Conservation (phyloP, 2,888 invertebrate species). For the Melieria crassipennis region DNA sequence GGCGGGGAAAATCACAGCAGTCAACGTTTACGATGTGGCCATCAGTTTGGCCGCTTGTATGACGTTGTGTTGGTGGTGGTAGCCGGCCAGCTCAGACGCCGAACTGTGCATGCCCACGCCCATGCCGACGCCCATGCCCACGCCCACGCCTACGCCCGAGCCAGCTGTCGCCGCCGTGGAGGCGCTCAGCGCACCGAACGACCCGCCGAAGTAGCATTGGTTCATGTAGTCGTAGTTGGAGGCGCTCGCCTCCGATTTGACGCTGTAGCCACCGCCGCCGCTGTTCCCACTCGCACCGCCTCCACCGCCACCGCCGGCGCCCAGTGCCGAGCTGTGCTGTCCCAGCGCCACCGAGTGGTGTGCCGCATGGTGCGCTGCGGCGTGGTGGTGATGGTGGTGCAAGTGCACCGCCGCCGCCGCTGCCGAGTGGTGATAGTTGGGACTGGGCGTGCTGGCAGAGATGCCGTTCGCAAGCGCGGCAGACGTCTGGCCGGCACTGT, state of each 20-base stretch:
- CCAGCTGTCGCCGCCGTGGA: conserved; percentile 54
- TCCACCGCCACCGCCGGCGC: conserved; percentile 34
- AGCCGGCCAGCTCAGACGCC: conserved; percentile 52
- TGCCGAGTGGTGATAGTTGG: conserved; percentile 57
- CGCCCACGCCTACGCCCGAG: conserved; percentile 48
- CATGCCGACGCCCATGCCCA: conserved; percentile 55
- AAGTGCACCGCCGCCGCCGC: conserved; percentile 44
- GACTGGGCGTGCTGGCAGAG: conserved; percentile 57
- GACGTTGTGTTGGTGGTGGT: conserved; percentile 86
- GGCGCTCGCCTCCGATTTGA: conserved; percentile 63
- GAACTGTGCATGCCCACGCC: conserved; percentile 51
- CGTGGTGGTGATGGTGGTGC: conserved; percentile 42
- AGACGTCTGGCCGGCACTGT: conserved; percentile 24
- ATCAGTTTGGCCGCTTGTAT: conserved; percentile 85
- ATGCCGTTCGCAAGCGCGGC: conserved; percentile 47
- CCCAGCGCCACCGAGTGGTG: conserved; percentile 49
- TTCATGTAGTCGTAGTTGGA: conserved; percentile 66
- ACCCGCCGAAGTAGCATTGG: conserved; percentile 65
- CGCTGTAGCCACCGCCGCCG: conserved; percentile 43
- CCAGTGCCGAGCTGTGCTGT: conserved; percentile 44
- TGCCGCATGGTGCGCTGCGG: conserved; percentile 39
- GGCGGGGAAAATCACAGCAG: neutral
- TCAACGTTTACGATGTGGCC: conserved; percentile 76
- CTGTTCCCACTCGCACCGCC: conserved; percentile 20
- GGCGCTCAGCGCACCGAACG: conserved; percentile 61